A percentile compares a stretch with the other conserved stretches of the same genome.
Conservation (phyloP, 2,797 vertebrate species). For the Platalea minor region DNA sequence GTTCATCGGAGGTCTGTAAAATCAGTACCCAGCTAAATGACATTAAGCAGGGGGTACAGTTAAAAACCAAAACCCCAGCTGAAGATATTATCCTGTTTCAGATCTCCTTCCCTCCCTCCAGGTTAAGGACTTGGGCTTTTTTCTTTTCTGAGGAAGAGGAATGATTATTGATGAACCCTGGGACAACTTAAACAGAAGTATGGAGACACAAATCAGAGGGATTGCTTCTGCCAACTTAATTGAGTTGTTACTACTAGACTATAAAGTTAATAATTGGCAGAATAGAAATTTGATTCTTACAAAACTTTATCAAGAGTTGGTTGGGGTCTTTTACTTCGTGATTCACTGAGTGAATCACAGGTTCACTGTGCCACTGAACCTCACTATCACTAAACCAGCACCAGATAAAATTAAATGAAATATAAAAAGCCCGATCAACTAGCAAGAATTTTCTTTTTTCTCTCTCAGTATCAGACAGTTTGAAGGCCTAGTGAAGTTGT, state of each 20-base stretch:
- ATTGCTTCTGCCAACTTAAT: neutral
- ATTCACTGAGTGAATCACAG: neutral
- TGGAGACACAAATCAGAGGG: neutral
- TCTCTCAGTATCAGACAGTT: neutral
- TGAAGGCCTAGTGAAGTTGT: neutral
- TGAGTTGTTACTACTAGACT: neutral
- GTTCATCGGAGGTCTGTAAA: neutral
- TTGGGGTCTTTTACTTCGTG: neutral
- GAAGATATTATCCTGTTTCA: neutral
- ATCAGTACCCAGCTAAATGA: neutral
- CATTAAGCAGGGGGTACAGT: neutral
- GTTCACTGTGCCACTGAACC: neutral
- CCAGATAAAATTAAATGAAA: neutral
- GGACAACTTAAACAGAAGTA: neutral
- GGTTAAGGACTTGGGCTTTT: neutral
- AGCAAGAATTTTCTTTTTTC: neutral
- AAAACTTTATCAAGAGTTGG: neutral
- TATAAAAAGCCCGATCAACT: neutral
- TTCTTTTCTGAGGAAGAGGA: neutral
- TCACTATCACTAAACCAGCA: neutral
- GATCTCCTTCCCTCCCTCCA: neutral
- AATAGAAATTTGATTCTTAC: neutral
- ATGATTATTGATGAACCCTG: neutral
- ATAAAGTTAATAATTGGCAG: neutral
- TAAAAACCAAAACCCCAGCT: neutral